These are phyloP conservation scores for Ceyx cyanopectus DNA, from an alignment of 2,113 vertebrate species.

Conservation along the genomic window DNA sequence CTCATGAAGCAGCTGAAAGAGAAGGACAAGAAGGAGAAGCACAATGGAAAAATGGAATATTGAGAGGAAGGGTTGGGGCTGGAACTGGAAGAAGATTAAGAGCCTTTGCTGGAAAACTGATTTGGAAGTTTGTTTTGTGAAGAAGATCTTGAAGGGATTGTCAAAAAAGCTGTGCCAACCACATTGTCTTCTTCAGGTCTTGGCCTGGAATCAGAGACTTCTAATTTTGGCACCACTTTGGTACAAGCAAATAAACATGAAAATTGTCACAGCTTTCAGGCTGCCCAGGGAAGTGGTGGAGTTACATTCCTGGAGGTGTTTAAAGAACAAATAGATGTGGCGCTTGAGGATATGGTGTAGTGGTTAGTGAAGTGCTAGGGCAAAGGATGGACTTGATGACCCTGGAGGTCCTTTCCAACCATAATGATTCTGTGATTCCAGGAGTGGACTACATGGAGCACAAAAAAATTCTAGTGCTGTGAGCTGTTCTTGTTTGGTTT, in stretches of 20 bases:
- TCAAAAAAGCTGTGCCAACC: background rate
- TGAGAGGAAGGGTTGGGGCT: background rate
- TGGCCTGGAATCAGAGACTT: background rate
- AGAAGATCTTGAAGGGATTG: background rate
- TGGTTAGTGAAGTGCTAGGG: too few relatives aligned
- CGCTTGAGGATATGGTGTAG: too few relatives aligned
- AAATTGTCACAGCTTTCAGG: background rate
- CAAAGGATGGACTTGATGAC: too few relatives aligned
- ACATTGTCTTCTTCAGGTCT: background rate
- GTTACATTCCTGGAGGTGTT: too few relatives aligned
- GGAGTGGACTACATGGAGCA: background rate
- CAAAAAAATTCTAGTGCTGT: rapidly evolving
- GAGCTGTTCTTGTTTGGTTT: background rate
- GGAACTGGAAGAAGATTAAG: background rate
- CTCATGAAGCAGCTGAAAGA: background rate
- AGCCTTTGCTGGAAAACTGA: background rate
- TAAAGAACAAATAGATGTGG: too few relatives aligned
- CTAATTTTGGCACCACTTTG: background rate
- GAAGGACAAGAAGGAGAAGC: background rate
- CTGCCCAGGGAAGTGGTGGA: too few relatives aligned
- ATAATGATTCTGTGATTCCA: background rate
- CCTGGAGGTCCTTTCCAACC: too few relatives aligned
- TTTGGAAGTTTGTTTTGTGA: background rate
- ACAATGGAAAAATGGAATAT: background rate
- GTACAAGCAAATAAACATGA: background rate